Evolutionary conservation across 2,797 vertebrate genomes (phyloP).

Genomic region (Borostomias antarcticus): DNA sequence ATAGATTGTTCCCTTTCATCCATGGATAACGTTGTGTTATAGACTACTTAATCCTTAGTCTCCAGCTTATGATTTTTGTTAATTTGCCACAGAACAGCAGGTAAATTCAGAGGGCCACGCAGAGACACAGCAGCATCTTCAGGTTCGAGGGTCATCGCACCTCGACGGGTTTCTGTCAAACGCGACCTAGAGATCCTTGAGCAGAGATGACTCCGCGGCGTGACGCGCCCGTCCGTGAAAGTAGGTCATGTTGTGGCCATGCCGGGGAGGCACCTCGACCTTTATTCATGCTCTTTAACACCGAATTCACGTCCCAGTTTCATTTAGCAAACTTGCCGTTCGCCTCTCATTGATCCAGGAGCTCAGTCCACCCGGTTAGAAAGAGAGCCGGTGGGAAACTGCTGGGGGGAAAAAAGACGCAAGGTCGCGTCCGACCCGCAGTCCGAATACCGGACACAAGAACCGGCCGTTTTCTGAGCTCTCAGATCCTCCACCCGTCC

Average conservation of each 20-base stretch:
- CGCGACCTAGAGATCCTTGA: slow-evolving; percentile 25
- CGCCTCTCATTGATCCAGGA: too few relatives aligned
- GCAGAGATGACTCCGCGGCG: slow-evolving; percentile 18
- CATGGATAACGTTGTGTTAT: too few relatives aligned
- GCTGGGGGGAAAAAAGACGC: too few relatives aligned
- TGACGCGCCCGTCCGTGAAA: slow-evolving; percentile 37
- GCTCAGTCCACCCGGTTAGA: too few relatives aligned
- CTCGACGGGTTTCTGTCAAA: not conserved
- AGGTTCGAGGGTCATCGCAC: slow-evolving; percentile 8
- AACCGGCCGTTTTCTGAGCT: too few relatives aligned
- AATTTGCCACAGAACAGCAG: slow-evolving; percentile 17
- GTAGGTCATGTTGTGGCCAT: slow-evolving; percentile 61
- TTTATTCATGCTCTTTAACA: slow-evolving; percentile 34
- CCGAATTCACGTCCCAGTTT: slow-evolving; percentile 29
- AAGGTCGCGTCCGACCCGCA: too few relatives aligned
- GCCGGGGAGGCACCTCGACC: slow-evolving; percentile 19
- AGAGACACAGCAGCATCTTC: slow-evolving; percentile 29
- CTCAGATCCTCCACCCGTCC: not conserved
- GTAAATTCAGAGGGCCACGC: not conserved
- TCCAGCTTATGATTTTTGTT: too few relatives aligned
- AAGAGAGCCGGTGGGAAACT: too few relatives aligned
- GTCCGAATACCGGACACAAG: too few relatives aligned
- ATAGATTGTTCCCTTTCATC: too few relatives aligned
- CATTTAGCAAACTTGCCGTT: slow-evolving; percentile 27
- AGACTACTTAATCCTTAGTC: too few relatives aligned